Percentiles rank a stretch among this genome's conserved stretches.
Evolutionary conservation across 2,888 invertebrate genomes (phyloP).

Genomic region (Sylvicola cinctus): DNA sequence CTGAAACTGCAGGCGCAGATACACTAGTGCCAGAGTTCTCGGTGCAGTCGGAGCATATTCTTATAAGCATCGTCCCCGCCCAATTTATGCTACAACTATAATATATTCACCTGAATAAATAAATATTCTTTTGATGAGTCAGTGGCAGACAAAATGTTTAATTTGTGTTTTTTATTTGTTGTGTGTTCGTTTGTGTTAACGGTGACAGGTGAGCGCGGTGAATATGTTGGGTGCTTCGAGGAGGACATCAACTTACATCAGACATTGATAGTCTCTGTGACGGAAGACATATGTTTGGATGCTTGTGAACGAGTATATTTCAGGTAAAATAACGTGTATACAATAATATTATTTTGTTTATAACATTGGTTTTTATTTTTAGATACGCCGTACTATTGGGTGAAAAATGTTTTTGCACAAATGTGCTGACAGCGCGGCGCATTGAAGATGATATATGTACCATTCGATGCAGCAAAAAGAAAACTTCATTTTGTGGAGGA

Average conservation of each 20-base stretch:
- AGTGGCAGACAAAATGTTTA: too few relatives aligned
- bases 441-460: conserved; percentile 29
- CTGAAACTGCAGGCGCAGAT: too few relatives aligned
- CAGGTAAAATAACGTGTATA: conserved; percentile 9
- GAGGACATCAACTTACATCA: conserved; percentile 17
- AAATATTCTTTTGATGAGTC: too few relatives aligned
- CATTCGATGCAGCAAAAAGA: conserved; percentile 37
- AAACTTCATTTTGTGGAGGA: conserved; percentile 45
- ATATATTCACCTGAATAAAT: too few relatives aligned
- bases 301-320: conserved; percentile 18
- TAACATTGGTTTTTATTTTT: background rate
- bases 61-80: too few relatives aligned
- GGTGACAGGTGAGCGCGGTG: conserved; percentile 4
- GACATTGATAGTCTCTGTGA: conserved; percentile 17
- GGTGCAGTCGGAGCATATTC: too few relatives aligned
- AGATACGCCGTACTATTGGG: conserved; percentile 1
- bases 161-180: too few relatives aligned
- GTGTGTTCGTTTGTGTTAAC: too few relatives aligned
- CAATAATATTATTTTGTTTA: background rate
- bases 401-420: conserved; percentile 25
- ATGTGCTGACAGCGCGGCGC: conserved; percentile 25
- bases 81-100: too few relatives aligned
- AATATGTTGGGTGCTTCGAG: conserved; percentile 20
- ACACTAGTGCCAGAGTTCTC: too few relatives aligned
- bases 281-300: conserved; percentile 19